A percentile compares a stretch with the other conserved stretches of the same genome.
phyloP scores from a whole-genome alignment of 1,140 invertebrate species.

The Orius insidiosus region DNA sequence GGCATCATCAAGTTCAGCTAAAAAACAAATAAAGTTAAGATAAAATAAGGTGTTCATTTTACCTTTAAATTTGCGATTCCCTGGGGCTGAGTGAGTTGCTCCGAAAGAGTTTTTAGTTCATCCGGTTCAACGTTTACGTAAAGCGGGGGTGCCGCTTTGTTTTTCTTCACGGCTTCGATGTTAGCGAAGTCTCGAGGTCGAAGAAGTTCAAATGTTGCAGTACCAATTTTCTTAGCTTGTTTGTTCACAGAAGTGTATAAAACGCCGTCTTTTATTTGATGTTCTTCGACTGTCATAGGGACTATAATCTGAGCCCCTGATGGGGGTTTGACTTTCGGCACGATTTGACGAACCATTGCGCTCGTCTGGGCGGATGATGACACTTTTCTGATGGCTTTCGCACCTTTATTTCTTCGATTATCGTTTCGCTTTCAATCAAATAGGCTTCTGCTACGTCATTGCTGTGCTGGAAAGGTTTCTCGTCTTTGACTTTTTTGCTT shows the following conservation, averaged over 20 bases:
- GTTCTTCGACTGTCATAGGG: conserved; percentile 20
- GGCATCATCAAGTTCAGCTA: conserved; percentile 13
- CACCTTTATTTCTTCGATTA: conserved; percentile 22
- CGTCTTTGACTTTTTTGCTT: conserved; percentile 11
- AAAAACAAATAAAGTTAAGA: not conserved
- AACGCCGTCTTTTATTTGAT: conserved; percentile 22
- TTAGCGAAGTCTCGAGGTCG: conserved; percentile 30
- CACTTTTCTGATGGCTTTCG: conserved; percentile 27
- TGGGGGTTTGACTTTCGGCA: conserved; percentile 9
- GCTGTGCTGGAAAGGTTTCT: conserved; percentile 7
- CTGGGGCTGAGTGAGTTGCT: conserved; percentile 22
- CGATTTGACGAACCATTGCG: conserved; percentile 25
- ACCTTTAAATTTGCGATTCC: conserved; percentile 26
- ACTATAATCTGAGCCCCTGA: conserved; percentile 14
- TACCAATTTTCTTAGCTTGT: conserved; percentile 19
- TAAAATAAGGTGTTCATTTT: conserved; percentile 10
- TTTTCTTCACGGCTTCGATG: conserved; percentile 29
- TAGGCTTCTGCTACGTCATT: conserved; percentile 17
- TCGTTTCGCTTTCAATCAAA: conserved; percentile 20
- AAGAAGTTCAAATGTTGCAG: conserved; percentile 31
- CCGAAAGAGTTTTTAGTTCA: conserved; percentile 23
- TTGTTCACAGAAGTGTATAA: conserved; percentile 22
- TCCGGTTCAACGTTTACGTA: conserved; percentile 28
- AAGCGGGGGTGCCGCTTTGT: conserved; percentile 14
- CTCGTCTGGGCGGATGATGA: conserved; percentile 33